Percentiles rank a stretch among this genome's conserved stretches.
phyloP scores from a whole-genome alignment of 92 coral and sea anemone genomes.

The Epizoanthus illoricatus region DNA sequence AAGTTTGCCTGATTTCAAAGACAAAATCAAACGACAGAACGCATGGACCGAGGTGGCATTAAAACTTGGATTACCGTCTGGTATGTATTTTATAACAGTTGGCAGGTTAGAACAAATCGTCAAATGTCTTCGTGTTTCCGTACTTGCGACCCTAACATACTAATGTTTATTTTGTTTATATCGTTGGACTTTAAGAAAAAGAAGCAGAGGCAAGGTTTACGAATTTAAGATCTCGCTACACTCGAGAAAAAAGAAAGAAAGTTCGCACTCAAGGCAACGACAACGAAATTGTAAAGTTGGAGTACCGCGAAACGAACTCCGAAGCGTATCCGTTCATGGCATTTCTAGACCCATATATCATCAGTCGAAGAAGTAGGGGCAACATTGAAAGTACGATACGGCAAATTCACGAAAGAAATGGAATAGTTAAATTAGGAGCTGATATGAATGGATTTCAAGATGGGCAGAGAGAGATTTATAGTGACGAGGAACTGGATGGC shows the following conservation, averaged over 20 bases:
- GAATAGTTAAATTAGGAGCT: conserved; percentile 22
- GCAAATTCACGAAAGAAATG: conserved; percentile 31
- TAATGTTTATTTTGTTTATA: not conserved
- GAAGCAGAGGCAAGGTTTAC: conserved; percentile 42
- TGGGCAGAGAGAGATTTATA: conserved; percentile 9
- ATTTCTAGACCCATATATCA: conserved; percentile 20
- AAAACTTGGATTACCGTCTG: conserved; percentile 34
- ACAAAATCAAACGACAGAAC: conserved; percentile 24
- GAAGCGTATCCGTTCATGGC: conserved; percentile 31
- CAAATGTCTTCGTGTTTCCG: too few species aligned
- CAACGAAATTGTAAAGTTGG: not conserved
- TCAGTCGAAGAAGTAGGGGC: conserved; percentile 36
- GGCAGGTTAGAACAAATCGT: too few species aligned
- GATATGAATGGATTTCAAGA: not conserved
- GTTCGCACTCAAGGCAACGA: not conserved
- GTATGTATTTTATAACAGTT: conserved; percentile 13
- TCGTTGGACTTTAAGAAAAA: conserved; percentile 28
- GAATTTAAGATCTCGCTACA: conserved; percentile 30
- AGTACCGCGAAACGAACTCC: conserved; percentile 8
- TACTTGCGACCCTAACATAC: not conserved
- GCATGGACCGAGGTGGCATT: conserved; percentile 39
- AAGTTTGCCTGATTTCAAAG: conserved; percentile 24
- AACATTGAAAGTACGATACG: conserved; percentile 6
- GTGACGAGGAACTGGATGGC: conserved; percentile 25
- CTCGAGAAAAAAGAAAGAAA: conserved; percentile 32